Percentiles rank a stretch among this genome's conserved stretches.
Evolutionary conservation across 2,797 vertebrate genomes (phyloP).

Genomic region (Sciaenops ocellatus): DNA sequence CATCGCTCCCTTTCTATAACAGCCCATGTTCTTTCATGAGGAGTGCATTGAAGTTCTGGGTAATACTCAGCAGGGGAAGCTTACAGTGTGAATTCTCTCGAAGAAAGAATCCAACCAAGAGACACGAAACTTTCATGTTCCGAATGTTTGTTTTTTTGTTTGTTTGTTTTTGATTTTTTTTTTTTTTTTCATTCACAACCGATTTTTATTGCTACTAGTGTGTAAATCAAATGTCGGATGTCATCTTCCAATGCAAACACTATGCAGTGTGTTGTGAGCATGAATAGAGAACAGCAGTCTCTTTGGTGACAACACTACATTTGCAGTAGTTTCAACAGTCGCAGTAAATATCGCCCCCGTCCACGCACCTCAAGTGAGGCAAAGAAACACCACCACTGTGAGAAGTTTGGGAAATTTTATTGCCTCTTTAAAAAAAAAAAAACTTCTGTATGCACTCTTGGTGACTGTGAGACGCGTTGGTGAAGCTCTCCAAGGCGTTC

Average conservation of each 20-base stretch:
- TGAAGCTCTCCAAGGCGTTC: constrained; percentile 47
- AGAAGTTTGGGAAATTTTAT: constrained; percentile 47
- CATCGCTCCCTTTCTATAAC: background rate
- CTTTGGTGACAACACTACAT: background rate
- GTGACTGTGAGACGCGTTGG: constrained; percentile 28
- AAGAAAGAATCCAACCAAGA: background rate
- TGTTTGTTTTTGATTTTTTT: no score
- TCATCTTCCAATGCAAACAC: background rate
- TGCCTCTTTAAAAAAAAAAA: constrained; percentile 10
- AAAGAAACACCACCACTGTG: constrained; percentile 20
- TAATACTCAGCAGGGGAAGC: background rate
- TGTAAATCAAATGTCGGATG: background rate
- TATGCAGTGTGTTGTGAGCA: background rate
- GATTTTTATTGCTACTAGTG: background rate
- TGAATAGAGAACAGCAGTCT: background rate
- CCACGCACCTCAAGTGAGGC: background rate
- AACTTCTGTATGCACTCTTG: constrained; percentile 15
- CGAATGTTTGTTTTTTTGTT: no score
- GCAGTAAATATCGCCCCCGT: constrained; percentile 1
- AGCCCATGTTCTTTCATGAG: background rate
- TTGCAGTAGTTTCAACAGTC: background rate
- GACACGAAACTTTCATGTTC: background rate
- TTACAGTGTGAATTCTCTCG: background rate
- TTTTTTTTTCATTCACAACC: no score
- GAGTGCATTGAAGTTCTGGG: background rate